A percentile compares a stretch with the other conserved stretches of the same genome.
phyloP scores from a whole-genome alignment of 2,888 invertebrate genomes.

The Phoronis australis region DNA sequence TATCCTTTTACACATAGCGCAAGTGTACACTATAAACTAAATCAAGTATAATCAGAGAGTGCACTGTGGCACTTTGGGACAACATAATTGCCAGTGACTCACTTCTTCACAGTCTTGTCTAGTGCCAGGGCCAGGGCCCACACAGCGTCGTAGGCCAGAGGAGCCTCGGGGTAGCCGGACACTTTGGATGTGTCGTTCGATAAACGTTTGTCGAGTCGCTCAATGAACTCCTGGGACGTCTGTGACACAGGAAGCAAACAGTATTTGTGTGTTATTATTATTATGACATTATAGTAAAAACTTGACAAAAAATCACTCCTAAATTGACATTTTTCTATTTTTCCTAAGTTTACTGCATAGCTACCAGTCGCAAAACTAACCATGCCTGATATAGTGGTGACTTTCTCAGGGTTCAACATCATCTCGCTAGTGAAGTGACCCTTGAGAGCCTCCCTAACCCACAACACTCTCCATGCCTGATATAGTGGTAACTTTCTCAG shows the following conservation, averaged over 20 bases:
- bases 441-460: constrained; percentile 89
- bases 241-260: constrained; percentile 35
- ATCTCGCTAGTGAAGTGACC: constrained; percentile 97
- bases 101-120: constrained; percentile 70
- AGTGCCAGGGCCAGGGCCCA: constrained; percentile 98
- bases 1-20: too few species aligned
- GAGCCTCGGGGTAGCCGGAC: constrained; percentile 85
- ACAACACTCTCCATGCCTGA: constrained; percentile 72
- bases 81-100: too few species aligned
- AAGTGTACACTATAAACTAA: too few species aligned
- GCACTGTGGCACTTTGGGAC: too few species aligned
- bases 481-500: constrained; percentile 77
- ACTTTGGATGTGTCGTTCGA: constrained; percentile 72
- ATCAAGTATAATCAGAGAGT: too few species aligned
- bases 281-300: too few species aligned
- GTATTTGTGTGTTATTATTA: too few species aligned
- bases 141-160: constrained; percentile 96
- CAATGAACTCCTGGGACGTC: constrained; percentile 85
- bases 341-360: too few species aligned
- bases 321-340: too few species aligned
- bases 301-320: too few species aligned
- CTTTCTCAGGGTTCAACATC: constrained; percentile 95
- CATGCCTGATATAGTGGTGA: constrained; percentile 84
- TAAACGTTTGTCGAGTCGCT: constrained; percentile 75
- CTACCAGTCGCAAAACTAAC: too few species aligned